Evolutionary conservation across 1,140 invertebrate species (phyloP).

Genomic region (Uloborus diversus): DNA sequence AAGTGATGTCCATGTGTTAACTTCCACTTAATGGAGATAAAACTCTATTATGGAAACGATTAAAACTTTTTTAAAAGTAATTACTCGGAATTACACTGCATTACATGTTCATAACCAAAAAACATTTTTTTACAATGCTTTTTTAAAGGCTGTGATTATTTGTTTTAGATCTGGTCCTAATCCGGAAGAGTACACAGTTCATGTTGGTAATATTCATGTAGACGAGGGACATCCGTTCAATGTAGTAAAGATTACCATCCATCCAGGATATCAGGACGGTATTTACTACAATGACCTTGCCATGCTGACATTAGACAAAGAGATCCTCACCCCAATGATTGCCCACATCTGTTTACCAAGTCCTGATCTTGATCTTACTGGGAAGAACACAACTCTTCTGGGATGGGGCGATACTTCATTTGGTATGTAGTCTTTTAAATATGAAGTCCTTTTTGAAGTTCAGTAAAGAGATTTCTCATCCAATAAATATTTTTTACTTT

Average conservation of each 20-base stretch:
- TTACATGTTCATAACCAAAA: no score
- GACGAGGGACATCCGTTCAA: not conserved
- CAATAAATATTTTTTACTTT: not conserved
- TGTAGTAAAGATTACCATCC: slow-evolving; percentile 11
- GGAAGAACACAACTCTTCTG: slow-evolving; percentile 4
- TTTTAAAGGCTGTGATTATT: no score
- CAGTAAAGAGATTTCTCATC: not conserved
- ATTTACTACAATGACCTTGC: slow-evolving; percentile 37
- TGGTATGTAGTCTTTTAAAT: slow-evolving; percentile 4
- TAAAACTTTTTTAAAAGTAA: no score
- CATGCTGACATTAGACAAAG: slow-evolving; percentile 9
- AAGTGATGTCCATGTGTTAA: no score
- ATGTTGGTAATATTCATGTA: slow-evolving; percentile 16
- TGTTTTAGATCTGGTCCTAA: no score
- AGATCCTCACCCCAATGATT: not conserved
- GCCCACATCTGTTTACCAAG: slow-evolving; percentile 31
- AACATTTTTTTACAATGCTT: no score
- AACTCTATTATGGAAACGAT: no score
- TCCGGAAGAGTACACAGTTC: not conserved
- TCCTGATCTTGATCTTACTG: not conserved
- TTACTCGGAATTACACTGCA: no score
- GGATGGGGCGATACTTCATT: slow-evolving; percentile 38
- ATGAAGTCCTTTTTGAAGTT: not conserved
- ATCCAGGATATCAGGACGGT: not conserved
- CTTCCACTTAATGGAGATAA: no score